Base-by-base conservation (phyloP, 2,888 invertebrate genomes). In the Azorinus chamasolen region DNA sequence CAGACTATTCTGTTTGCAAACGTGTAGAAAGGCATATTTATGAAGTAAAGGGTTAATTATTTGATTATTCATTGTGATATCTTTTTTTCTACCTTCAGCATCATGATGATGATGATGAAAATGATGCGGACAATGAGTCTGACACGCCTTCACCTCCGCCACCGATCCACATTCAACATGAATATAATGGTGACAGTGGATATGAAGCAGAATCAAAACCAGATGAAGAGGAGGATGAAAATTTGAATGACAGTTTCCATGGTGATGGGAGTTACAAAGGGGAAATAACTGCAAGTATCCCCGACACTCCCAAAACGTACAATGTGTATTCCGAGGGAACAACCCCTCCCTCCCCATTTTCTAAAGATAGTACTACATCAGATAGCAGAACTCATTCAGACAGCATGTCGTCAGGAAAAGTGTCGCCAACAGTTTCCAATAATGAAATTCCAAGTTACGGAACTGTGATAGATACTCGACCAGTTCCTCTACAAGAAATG, bases 171-270 rank as follows among this genome's bases (percentile, higher is more conserved):
- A 41, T 46, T 20, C 25, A 63, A 12, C 61, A 76, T 18, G 85
- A 87, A 53, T 84, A 85, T 45, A 90, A 89, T 48, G 89, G 88
- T 2, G 90, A 90, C 81, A 89, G 89, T 45, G 90, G 90, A 2
- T 90, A 90, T 46, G 89, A 89, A 70, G 90, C 90, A 0, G 89
- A 89, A 62, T 90, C 90, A 2, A 81, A 81, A 57, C 80, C 76
- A 6, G 80, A 80, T 32, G 80, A 76, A 32, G 80, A 80, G 22
- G 73, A 73, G 41, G 62, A 66, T 41, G 77, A 77, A 24, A 74
- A 70, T 4, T 66, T 70, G 73, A 76, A 65, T 54, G 70, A 54
- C 46, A 70, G 73, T 70, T 73, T 53, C 62, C 80, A 62, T 54
- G 66, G 70, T n/a, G 59, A 70, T 32, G 46, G 37, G 18, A 73